These are phyloP conservation scores for Drosophila ogumai DNA, from an alignment of 1,140 invertebrate species.

Conservation along the genomic window DNA sequence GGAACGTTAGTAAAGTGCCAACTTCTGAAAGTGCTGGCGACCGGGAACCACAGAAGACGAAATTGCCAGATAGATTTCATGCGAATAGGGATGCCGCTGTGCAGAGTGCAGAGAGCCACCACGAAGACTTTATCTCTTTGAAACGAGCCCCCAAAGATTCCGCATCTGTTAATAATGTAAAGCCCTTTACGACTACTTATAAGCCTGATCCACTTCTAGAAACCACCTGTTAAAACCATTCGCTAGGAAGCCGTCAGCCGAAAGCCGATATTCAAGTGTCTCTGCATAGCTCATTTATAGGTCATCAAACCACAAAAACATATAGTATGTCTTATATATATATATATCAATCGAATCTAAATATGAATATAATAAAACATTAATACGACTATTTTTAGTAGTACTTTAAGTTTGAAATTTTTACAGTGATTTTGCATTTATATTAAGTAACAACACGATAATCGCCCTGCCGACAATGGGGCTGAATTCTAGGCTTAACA, in stretches of 20 bases:
- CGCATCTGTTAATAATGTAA: constrained; percentile 47
- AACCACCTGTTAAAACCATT: constrained; percentile 77
- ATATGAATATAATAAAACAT: constrained; percentile 57
- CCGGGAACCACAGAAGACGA: constrained; percentile 8
- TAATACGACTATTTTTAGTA: constrained; percentile 58
- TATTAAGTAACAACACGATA: constrained; percentile 65
- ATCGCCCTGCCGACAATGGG: constrained; percentile 52
- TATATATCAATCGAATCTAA: constrained; percentile 64
- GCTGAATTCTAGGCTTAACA: constrained; percentile 66
- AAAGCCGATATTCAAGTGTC: constrained; percentile 54
- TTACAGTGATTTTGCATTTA: constrained; percentile 79
- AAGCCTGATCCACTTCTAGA: constrained; percentile 72
- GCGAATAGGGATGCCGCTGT: constrained; percentile 32
- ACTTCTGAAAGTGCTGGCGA: constrained; percentile 8
- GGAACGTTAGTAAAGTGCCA: constrained; percentile 51
- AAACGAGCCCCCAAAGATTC: constrained; percentile 52
- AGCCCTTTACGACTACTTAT: constrained; percentile 49
- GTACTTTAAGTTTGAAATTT: constrained; percentile 62
- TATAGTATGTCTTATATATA: constrained; percentile 44
- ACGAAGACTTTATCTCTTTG: constrained; percentile 17
- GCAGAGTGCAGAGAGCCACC: constrained; percentile 27
- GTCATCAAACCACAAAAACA: constrained; percentile 50
- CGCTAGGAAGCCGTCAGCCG: constrained; percentile 48
- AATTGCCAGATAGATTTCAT: constrained; percentile 14
- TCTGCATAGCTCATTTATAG: constrained; percentile 56